These are phyloP conservation scores for Anagyrus pseudococci DNA, from an alignment of 2,888 invertebrate species.

Conservation along the genomic window DNA sequence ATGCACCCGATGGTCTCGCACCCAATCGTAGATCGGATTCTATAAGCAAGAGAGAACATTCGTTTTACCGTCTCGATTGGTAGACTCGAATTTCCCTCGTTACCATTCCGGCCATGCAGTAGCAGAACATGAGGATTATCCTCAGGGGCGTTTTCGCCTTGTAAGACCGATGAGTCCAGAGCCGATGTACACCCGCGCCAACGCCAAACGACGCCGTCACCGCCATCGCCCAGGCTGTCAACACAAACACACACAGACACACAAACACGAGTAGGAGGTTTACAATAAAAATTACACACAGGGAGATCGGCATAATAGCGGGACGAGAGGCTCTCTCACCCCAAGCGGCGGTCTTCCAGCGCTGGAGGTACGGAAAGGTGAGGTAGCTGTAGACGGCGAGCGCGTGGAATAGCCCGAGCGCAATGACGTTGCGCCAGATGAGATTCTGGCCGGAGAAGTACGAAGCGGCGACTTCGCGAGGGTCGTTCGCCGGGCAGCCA, in stretches of 20 bases:
- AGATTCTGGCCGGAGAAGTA: slow-evolving; percentile 54
- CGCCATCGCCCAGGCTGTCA: slow-evolving; percentile 54
- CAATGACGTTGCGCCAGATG: slow-evolving; percentile 68
- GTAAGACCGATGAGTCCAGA: slow-evolving; percentile 73
- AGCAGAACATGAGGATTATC: slow-evolving; percentile 68
- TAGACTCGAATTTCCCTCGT: no score
- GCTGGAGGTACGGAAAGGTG: slow-evolving; percentile 53
- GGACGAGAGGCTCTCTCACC: no score
- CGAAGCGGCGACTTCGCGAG: neutral
- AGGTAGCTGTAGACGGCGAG: slow-evolving; percentile 57
- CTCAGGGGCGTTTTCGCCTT: slow-evolving; percentile 71
- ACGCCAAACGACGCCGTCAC: slow-evolving; percentile 71
- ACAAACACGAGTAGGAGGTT: no score
- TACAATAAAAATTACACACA: no score
- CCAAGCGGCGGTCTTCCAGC: slow-evolving; percentile 63
- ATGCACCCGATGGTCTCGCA: slow-evolving; percentile 78
- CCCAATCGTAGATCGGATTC: slow-evolving; percentile 78
- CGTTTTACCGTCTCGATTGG: no score
- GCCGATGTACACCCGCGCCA: slow-evolving; percentile 74
- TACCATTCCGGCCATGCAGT: slow-evolving; percentile 74
- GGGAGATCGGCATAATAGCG: no score
- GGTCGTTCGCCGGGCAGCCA: neutral
- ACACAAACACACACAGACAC: no score
- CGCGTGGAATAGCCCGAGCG: slow-evolving; percentile 64
- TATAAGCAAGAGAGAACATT: slow-evolving; percentile 49